Base-by-base conservation (phyloP, 2,113 vertebrate species). In the Mobula birostris region DNA sequence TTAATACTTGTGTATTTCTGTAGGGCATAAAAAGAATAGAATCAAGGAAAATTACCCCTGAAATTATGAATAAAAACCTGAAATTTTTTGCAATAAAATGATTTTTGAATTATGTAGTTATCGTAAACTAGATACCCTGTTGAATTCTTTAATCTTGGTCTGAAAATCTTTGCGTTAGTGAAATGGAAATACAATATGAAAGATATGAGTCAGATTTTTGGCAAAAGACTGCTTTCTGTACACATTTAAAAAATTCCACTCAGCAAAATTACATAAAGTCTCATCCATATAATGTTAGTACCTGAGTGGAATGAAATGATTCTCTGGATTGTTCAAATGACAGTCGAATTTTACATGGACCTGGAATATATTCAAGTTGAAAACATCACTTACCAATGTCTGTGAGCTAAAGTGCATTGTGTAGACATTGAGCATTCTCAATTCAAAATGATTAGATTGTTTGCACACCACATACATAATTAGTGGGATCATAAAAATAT, bases 391-490 rank as follows among this genome's bases (percentile, higher is more conserved):
- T 15, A 90, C 61, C 85, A 66, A 90, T 15, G 6, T 68, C 29
- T 90, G 48, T 85, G 85, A 90, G 61, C 61, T 14, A 66, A 90
- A 63, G 61, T 68, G 17, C 61, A 21, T 68, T 63, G 17, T 66
- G 85, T n/a, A 90, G 85, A 66, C 66, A 15, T 90, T 90, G 61
- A 68, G 29, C 85, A 90, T 90, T 90, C 29, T 90, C 85, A 66
- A 63, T 90, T 66, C 85, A 90, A 90, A 90, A 90, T 63, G 63
- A 90, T 68, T 63, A 90, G 32, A 90, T 32, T 90, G 61, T 90
- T 90, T 90, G 61, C 61, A 36, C 61, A 90, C 58, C 58, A 88
- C 61, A 90, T 66, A 68, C 66, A 17, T 66, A 36, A 90, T 90
- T 90, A 90, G 61, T 66, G 58, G 61, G 32, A 90, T 32, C 61